These are phyloP conservation scores for Argyra leucocephala DNA, from an alignment of 2,888 invertebrate species.

Conservation along the genomic window DNA sequence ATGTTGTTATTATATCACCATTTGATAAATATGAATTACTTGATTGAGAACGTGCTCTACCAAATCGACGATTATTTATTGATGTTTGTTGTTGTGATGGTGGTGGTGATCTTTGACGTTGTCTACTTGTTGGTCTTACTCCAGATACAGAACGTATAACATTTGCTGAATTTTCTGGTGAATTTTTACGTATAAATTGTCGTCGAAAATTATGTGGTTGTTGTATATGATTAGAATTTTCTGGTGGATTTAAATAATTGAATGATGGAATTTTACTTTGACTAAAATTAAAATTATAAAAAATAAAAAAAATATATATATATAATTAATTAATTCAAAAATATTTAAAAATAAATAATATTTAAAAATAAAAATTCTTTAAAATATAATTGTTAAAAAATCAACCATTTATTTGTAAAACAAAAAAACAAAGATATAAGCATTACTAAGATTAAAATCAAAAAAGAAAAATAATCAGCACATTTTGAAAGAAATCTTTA, in stretches of 20 bases:
- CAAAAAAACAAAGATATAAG: too few relatives aligned
- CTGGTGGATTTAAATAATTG: slow-evolving; percentile 23
- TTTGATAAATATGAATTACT: slow-evolving; percentile 1
- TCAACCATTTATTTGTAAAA: too few relatives aligned
- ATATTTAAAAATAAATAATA: background rate
- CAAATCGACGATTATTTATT: slow-evolving; percentile 7
- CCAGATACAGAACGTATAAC: background rate
- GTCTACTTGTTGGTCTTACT: background rate
- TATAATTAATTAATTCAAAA: too few relatives aligned
- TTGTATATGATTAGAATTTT: background rate
- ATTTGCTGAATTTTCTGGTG: slow-evolving; percentile 17
- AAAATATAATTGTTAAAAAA: too few relatives aligned
- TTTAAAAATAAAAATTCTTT: background rate
- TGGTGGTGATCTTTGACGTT: slow-evolving; percentile 1
- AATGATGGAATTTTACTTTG: slow-evolving; percentile 23
- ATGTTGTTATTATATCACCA: background rate
- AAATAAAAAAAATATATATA: background rate
- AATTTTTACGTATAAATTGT: background rate
- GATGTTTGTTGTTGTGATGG: background rate
- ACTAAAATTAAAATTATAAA: slow-evolving; percentile 14
- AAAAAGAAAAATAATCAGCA: background rate
- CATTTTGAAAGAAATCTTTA: background rate
- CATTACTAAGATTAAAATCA: too few relatives aligned
- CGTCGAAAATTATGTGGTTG: slow-evolving; percentile 10
- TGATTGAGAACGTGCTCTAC: slow-evolving; percentile 9